Evolutionary conservation across 2,888 invertebrate species (phyloP).

Genomic region (Neuroscelio doddi): DNA sequence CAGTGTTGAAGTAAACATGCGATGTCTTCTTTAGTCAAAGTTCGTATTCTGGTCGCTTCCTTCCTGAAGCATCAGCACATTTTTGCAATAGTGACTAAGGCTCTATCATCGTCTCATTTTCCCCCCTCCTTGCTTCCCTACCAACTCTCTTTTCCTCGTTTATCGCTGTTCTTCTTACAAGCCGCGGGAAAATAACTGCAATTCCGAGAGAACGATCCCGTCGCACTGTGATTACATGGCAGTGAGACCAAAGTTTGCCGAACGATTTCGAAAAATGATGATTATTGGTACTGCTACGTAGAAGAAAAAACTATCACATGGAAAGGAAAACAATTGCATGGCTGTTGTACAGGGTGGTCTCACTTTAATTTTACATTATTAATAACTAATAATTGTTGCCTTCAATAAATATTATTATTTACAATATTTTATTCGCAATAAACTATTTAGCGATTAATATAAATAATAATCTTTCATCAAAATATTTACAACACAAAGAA

Average conservation of each 20-base stretch:
- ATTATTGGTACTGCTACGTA: constrained; percentile 16
- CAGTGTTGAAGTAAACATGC: no score
- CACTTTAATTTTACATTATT: no score
- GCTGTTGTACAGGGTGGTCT: no score
- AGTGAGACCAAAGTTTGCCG: constrained; percentile 23
- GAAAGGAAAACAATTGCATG: no score
- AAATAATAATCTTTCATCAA: no score
- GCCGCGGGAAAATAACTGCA: constrained; percentile 31
- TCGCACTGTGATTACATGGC: constrained; percentile 27
- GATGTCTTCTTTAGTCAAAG: constrained; percentile 48
- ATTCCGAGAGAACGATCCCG: constrained; percentile 27
- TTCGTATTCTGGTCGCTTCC: constrained; percentile 37
- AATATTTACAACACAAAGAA: no score
- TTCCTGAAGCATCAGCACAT: constrained; percentile 28
- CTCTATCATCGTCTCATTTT: no score
- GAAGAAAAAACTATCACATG: constrained; percentile 9
- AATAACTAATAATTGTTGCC: no score
- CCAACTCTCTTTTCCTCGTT: constrained; percentile 22
- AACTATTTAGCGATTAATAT: no score
- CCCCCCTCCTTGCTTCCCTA: no score
- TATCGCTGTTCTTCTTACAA: constrained; percentile 26
- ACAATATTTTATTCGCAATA: no score
- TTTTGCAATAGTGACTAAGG: constrained; percentile 34
- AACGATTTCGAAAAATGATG: constrained; percentile 32
- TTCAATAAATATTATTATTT: no score